These are phyloP conservation scores for Tauraco hartlaubi DNA, from an alignment of 2,797 vertebrate species.

Conservation along the genomic window DNA sequence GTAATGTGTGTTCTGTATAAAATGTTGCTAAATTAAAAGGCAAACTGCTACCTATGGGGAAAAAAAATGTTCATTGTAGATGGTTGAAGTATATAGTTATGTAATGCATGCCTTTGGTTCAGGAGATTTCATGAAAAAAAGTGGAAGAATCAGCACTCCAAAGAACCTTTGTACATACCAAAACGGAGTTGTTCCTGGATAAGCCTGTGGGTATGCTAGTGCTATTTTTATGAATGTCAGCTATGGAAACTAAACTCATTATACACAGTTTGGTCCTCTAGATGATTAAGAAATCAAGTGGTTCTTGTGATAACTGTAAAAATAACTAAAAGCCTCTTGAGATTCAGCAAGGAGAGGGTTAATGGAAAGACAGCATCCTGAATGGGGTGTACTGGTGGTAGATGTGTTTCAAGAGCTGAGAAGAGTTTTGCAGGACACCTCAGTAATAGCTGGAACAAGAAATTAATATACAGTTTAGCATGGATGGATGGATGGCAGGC, in stretches of 20 bases:
- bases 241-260: neutral
- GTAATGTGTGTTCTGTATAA: neutral
- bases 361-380: neutral
- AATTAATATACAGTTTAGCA: neutral
- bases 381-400: neutral
- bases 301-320: neutral
- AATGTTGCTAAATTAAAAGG: neutral
- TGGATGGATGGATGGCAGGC: neutral
- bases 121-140: neutral
- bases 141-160: neutral
- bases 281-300: neutral
- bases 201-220: neutral
- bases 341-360: neutral
- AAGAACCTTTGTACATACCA: neutral
- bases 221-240: neutral
- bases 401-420: fast-evolving
- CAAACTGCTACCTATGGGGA: neutral
- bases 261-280: neutral
- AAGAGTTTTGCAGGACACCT: neutral
- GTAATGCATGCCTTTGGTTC: neutral
- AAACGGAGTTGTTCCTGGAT: neutral
- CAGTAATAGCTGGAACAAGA: neutral
- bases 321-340: neutral
- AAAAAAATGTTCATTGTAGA: neutral
- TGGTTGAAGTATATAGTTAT: neutral